Evolutionary conservation across 2,113 vertebrate species (phyloP), one percentile per base, ranked within the genome.

Genomic region (Syrrhaptes paradoxus): DNA sequence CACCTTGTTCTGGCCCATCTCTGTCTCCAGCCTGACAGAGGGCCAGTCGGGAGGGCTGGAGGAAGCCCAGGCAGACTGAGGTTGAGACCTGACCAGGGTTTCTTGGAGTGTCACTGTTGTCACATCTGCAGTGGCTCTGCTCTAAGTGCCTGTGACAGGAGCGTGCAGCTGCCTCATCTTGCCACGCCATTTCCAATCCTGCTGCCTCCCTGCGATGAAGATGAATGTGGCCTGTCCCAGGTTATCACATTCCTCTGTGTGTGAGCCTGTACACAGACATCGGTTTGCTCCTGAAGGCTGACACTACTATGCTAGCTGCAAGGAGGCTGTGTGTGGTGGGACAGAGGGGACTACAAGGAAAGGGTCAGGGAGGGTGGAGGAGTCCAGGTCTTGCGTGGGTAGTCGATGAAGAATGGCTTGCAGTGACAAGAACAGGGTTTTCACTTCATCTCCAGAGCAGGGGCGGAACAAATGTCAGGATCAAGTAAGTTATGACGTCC

Each of bases 151-250:
- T 67, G 84, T 6, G 66, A 94, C 96, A 90, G 79, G 45, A 54
- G 59, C 9, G 2, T n/a, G 91, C 84, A 67, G 78, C 84, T 88
- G 81, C 24, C 78, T 95, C 87, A 90, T 87, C 91, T 92, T 29
- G 15, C 58, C 54, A 11, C 17, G 65, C 77, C 91, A 87, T 93
- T 95, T 94, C 80, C 83, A 94, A 92, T 95, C 66, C 88, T 58
- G 45, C 80, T 58, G 75, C 57, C 45, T 65, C 61, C 29, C 51
- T 91, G 63, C 24, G 25, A 95, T 51, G 91, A 96, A 97, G 95
- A 93, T 95, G 88, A 93, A 95, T 95, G 91, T 71, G 75, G 14
- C 66, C 57, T 95, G 86, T 95, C 90, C 89, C 62, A 25, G 41
- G 48, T 48, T 79, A 65, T 78, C 88, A 36, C 82, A 38, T 26